A percentile compares a stretch with the other conserved stretches of the same genome.
These are phyloP conservation scores for Dusona sp. DNA, from an alignment of 2,888 invertebrate species.

Conservation along the genomic window DNA sequence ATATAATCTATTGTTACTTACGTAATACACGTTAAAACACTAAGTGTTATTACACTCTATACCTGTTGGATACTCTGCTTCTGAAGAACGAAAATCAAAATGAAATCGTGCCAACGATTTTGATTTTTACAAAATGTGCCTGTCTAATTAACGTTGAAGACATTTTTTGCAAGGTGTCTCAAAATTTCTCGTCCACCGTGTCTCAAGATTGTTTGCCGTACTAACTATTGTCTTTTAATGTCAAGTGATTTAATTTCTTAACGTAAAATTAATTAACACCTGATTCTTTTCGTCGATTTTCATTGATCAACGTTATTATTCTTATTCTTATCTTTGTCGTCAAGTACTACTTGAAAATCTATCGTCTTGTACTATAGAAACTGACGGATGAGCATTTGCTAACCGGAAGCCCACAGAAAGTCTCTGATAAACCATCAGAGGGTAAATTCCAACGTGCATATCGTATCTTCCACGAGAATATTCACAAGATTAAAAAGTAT, in stretches of 20 bases:
- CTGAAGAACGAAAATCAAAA: conserved; percentile 31
- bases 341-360: conserved; percentile 11
- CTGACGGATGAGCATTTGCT: conserved; percentile 74
- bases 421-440: conserved; percentile 43
- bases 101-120: conserved; percentile 37
- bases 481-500: conserved; percentile 77
- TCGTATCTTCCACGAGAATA: conserved; percentile 76
- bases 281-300: not conserved
- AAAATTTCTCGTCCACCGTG: not conserved
- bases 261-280: not conserved
- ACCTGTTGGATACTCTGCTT: conserved; percentile 73
- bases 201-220: conserved; percentile 13
- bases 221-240: conserved; percentile 40
- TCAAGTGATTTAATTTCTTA: conserved; percentile 37
- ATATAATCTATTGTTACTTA: conserved; percentile 3
- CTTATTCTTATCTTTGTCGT: not conserved
- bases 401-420: conserved; percentile 66
- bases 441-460: conserved; percentile 69
- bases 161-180: conserved; percentile 19
- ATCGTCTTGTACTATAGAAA: conserved; percentile 74
- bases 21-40: conserved; percentile 30
- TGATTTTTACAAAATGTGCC: conserved; percentile 20
- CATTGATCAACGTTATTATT: not conserved
- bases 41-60: conserved; percentile 40
- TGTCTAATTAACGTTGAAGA: not conserved